Evolutionary conservation across 2,113 vertebrate genomes (phyloP).

Genomic region (Caracal caracal): DNA sequence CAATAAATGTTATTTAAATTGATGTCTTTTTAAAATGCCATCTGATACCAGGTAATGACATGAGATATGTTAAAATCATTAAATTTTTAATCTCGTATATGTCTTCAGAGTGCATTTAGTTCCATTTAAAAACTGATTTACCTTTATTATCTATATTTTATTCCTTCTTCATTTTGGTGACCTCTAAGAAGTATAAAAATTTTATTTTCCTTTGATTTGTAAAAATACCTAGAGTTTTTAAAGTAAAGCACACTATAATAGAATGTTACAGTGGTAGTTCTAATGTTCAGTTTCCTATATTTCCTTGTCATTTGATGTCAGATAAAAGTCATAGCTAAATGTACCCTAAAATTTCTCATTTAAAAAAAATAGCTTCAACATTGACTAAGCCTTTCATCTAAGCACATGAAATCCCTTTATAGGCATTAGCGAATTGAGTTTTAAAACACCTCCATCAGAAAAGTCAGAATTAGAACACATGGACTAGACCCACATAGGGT

Average conservation of each 20-base stretch:
- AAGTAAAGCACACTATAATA: not conserved
- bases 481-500: not conserved
- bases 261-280: slow-evolving; percentile 24
- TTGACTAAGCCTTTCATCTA: slow-evolving; percentile 9
- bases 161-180: slow-evolving; percentile 39
- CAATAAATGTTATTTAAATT: slow-evolving; percentile 19
- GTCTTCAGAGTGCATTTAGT: slow-evolving; percentile 8
- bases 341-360: slow-evolving; percentile 55
- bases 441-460: not conserved
- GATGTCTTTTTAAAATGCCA: not conserved
- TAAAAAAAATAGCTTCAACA: slow-evolving; percentile 14
- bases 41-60: not conserved
- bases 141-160: slow-evolving; percentile 21
- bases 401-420: slow-evolving; percentile 41
- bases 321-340: slow-evolving; percentile 59
- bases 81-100: slow-evolving; percentile 14
- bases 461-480: slow-evolving; percentile 22
- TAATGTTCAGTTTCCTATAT: not conserved
- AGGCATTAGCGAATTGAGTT: slow-evolving; percentile 21
- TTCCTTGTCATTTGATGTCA: slow-evolving; percentile 52
- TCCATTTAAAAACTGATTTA: slow-evolving; percentile 34
- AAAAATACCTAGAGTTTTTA: slow-evolving; percentile 57
- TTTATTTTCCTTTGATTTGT: slow-evolving; percentile 55
- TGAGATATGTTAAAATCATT: slow-evolving; percentile 17
- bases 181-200: slow-evolving; percentile 35